phyloP scores from a whole-genome alignment of 2,113 vertebrate species.

The Carassius carassius region DNA sequence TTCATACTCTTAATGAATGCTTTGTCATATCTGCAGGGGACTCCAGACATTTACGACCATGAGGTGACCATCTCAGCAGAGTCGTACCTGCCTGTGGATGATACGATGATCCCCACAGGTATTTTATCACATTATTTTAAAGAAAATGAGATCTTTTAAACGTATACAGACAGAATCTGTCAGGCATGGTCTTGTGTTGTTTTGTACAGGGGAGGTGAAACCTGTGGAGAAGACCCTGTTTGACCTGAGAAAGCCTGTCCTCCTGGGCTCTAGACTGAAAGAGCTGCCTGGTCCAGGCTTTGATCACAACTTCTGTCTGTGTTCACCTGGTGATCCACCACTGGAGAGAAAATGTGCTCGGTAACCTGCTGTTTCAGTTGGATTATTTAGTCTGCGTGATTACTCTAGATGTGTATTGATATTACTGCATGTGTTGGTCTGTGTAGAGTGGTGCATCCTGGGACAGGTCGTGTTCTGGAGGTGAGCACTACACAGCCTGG shows the following conservation, averaged over 20 bases:
- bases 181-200: neutral
- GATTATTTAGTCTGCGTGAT: neutral
- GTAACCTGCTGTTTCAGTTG: slow-evolving; percentile 63
- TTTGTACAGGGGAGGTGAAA: slow-evolving; percentile 80
- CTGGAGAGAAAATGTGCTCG: slow-evolving; percentile 77
- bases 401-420: neutral
- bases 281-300: slow-evolving; percentile 81
- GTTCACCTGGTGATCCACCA: slow-evolving; percentile 56
- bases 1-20: too few species aligned
- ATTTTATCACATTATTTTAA: neutral
- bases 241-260: slow-evolving; percentile 81
- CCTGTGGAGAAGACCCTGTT: slow-evolving; percentile 82
- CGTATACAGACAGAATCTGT: neutral
- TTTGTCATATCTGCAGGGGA: slow-evolving; percentile 69
- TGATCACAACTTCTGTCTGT: slow-evolving; percentile 95
- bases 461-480: slow-evolving; percentile 82
- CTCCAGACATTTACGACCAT: slow-evolving; percentile 80
- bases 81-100: slow-evolving; percentile 80
- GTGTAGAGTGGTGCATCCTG: slow-evolving; percentile 79
- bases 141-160: neutral
- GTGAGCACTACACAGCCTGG: slow-evolving; percentile 90
- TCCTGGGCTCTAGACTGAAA: slow-evolving; percentile 82
- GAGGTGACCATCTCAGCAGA: slow-evolving; percentile 81
- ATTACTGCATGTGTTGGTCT: neutral
- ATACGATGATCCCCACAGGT: slow-evolving; percentile 83